Base-by-base conservation (phyloP, 2,888 invertebrate species). In the Cerastis rubricosa region DNA sequence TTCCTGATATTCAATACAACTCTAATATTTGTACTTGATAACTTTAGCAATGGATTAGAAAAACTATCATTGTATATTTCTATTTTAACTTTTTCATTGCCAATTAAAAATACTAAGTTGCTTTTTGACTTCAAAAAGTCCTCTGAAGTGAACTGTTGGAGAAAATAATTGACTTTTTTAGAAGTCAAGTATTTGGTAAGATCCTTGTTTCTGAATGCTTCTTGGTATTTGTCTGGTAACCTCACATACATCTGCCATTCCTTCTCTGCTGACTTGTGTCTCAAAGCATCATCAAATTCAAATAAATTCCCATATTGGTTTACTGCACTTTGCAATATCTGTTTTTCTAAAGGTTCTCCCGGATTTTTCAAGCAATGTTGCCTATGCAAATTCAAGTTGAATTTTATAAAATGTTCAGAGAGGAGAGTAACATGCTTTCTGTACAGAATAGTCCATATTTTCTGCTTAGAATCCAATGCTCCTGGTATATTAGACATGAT, bases 371-470 rank as follows among this genome's bases (percentile, higher is more conserved):
- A 81, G 73, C 66, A 82, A 5, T 71, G 64, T 25, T 74, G 78
- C 65, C 78, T 81, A 61, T 87, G 85, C 45, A 71, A 70, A 74
- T 84, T 81, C 14, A 78, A 43, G n/a, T 83, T 86, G 61, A 83
- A 87, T 85, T 89, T 93, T 19, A 96, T 93, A 72, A 96, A 96
- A 78, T 95, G 90, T 86, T 95, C 94, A 0, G 94, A 90, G 67
- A 89, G 89, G 43, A 96, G 68, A 40, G 71, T 65, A 6, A 93
- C 83, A 54, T 84, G 74, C 80, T 94, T 94, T 51, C 83, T 88
- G 72, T 94, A 94, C 6, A 96, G 81, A 17, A 92, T 82, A 8
- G 87, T 87, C 93, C 94, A 95, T n/a, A 94, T 81, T 57, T 83
- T 90, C 82, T 94, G 88, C 40, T 90, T 94, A 22, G 85, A 83